These are phyloP conservation scores for Hassar affinis DNA, from an alignment of 2,113 vertebrate genomes.

Conservation along the genomic window DNA sequence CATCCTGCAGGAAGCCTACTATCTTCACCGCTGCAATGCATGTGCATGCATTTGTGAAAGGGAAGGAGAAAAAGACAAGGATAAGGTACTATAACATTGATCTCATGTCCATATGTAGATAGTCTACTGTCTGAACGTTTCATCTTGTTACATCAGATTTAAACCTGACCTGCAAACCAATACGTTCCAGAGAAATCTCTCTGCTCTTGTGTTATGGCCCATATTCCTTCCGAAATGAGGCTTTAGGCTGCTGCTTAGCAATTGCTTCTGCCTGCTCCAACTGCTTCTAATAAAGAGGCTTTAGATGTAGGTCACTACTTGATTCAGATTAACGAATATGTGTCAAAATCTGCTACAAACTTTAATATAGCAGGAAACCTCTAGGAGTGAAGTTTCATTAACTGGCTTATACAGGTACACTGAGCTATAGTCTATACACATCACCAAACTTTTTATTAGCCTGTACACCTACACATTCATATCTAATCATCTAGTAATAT, in stretches of 20 bases:
- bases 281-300: slow-evolving; percentile 51
- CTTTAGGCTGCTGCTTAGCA: background rate
- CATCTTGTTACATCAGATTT: background rate
- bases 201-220: slow-evolving; percentile 3
- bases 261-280: slow-evolving; percentile 8
- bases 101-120: background rate
- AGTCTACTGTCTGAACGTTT: background rate
- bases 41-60: background rate
- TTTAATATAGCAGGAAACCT: slow-evolving; percentile 49
- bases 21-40: background rate
- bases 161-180: background rate
- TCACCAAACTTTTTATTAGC: background rate
- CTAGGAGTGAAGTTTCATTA: background rate
- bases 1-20: background rate
- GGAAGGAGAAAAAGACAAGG: background rate
- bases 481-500: background rate
- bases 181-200: background rate
- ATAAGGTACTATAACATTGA: background rate
- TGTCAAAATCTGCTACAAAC: slow-evolving; percentile 54
- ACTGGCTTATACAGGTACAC: background rate
- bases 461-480: background rate
- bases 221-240: background rate
- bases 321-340: slow-evolving; percentile 60
- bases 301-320: slow-evolving; percentile 64
- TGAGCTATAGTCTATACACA: background rate